These are phyloP conservation scores for Heliopora coerulea DNA, from an alignment of 92 coral and sea anemone species.

Conservation along the genomic window DNA sequence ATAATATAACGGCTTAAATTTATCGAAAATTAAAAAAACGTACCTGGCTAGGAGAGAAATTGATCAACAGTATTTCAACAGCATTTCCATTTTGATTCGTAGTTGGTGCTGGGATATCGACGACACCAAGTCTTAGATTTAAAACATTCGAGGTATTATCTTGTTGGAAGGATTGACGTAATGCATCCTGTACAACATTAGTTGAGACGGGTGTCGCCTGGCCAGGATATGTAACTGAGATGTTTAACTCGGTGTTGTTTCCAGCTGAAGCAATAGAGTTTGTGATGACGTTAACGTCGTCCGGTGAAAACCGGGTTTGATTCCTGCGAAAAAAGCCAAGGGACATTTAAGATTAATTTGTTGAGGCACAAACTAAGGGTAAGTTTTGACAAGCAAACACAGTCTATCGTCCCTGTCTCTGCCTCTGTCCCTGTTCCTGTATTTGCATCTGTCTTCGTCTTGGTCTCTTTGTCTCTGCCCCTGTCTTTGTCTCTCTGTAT, in stretches of 20 bases:
- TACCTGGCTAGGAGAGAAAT: background rate
- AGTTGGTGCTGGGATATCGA: background rate
- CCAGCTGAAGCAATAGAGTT: background rate
- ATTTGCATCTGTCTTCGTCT: too few relatives aligned
- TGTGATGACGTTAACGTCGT: background rate
- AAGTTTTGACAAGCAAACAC: too few relatives aligned
- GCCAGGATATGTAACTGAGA: conserved; percentile 10
- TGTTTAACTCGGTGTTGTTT: background rate
- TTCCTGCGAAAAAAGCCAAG: too few relatives aligned
- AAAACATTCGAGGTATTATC: background rate
- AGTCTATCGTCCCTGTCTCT: too few relatives aligned
- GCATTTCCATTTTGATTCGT: background rate
- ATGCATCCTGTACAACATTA: conserved; percentile 22
- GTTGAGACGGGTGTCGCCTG: background rate
- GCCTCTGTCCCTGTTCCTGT: too few relatives aligned
- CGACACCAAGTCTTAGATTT: conserved; percentile 5
- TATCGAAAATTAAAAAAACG: background rate
- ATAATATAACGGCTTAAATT: too few relatives aligned
- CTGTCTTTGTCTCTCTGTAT: too few relatives aligned
- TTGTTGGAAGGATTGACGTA: conserved; percentile 2
- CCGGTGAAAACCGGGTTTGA: background rate
- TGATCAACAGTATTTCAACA: background rate
- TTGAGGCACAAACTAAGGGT: too few relatives aligned
- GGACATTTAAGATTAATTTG: background rate
- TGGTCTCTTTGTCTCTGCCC: too few relatives aligned